Base-by-base conservation (phyloP, 2,113 vertebrate species). In the Daubentonia madagascariensis region DNA sequence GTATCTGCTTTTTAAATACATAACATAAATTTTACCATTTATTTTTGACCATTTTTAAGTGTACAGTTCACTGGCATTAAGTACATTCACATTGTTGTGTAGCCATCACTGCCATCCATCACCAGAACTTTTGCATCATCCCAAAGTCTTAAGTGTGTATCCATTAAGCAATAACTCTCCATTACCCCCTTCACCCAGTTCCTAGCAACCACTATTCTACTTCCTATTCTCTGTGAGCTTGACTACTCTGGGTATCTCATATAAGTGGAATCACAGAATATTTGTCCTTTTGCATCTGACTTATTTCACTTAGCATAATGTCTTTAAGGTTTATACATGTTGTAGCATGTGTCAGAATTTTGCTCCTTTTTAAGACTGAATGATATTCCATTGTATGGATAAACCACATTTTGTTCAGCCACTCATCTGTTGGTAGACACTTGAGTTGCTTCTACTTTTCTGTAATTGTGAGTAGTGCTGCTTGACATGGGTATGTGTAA, bases 261-360 rank as follows among this genome's bases (percentile, higher is more conserved):
- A 37, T 75, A 87, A 43, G 35, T 81, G n/a, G 68, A 96, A 68
- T 76, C 67, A 67, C 75, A 73, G 23, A 43, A 5, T 80, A 63
- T 96, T 87, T 86, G 37, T 96, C 59, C 23, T 87, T 87, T 88
- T 83, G 79, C 68, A 57, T 89, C 63, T 89, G 91, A 43, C 32
- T 78, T 85, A 85, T 63, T 96, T 90, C 65, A 61, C 81, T 91
- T 85, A 72, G 9, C 54, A 59, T 65, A 75, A 84, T 79, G 32
- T 85, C 52, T 85, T n/a, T 72, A 79, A 85, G 80, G n/a, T 79
- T 80, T 80, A 48, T 80, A 54, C 20, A 73, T 91, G 57, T 65
- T 48, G 48, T 80, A 72, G 40, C n/a, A 76, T 90, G 57, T 90
- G 23, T 70, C 52, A 93, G 30, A 89, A 85, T 76, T 61, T 67